A percentile compares a stretch with the other conserved stretches of the same genome.
Evolutionary conservation across 64 coral and sea anemone genomes (phyloP).

Genomic region (Stylophora pistillata): DNA sequence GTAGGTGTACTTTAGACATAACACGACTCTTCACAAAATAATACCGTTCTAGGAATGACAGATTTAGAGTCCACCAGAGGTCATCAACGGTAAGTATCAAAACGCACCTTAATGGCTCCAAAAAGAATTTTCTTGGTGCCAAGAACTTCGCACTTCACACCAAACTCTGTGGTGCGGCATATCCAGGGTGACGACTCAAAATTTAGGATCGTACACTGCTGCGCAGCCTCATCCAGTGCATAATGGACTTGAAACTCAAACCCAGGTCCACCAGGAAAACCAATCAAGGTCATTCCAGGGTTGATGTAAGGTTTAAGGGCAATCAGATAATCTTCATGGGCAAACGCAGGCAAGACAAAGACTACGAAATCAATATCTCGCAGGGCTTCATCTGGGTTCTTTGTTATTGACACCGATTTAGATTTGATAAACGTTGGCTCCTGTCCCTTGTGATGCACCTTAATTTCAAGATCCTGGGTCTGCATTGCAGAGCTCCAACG

Average conservation of each 20-base stretch:
- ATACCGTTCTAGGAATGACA: background rate
- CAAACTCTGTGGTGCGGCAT: conserved; percentile 18
- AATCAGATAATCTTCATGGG: conserved; percentile 3
- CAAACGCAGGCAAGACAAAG: conserved; percentile 40
- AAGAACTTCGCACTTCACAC: conserved; percentile 8
- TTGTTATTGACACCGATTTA: background rate
- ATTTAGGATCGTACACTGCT: conserved; percentile 7
- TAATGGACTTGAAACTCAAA: conserved; percentile 17
- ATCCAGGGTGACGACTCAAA: conserved; percentile 46
- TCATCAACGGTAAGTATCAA: background rate
- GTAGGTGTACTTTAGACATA: no score
- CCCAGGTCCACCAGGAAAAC: conserved; percentile 18
- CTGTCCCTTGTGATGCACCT: conserved; percentile 15
- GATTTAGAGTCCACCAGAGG: background rate
- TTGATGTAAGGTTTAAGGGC: conserved; percentile 6
- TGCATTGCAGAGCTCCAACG: conserved; percentile 37
- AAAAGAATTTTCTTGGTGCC: background rate
- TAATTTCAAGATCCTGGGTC: conserved; percentile 21
- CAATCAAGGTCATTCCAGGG: conserved; percentile 36
- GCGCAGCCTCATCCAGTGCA: background rate
- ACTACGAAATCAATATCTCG: conserved; percentile 44
- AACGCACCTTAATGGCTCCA: background rate
- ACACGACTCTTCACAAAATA: no score
- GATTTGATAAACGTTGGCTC: background rate
- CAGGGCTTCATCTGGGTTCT: conserved; percentile 21